Percentiles rank a stretch among this genome's conserved stretches.
Conservation (phyloP, 2,797 vertebrate species). For the Poeciliopsis presidionis region DNA sequence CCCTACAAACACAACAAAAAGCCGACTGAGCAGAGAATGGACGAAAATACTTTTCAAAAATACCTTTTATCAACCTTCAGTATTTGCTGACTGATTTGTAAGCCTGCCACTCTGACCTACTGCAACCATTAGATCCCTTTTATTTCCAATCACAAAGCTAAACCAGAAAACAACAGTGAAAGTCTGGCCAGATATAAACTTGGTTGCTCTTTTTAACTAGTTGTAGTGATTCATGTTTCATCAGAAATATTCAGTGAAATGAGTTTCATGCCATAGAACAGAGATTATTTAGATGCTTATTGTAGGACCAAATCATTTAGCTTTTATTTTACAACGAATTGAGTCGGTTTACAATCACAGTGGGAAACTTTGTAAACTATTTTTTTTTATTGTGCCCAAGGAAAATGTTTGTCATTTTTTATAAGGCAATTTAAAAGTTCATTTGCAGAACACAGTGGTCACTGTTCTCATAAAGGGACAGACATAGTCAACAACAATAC, state of each 20-base stretch:
- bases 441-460: not conserved
- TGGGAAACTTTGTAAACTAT: not conserved
- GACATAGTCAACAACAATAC: not conserved
- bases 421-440: not conserved
- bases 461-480: not conserved
- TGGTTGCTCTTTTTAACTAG: not conserved
- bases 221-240: not conserved
- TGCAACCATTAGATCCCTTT: not conserved
- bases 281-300: not conserved
- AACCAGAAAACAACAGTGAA: not conserved
- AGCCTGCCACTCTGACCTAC: not conserved
- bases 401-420: not conserved
- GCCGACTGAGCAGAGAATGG: not conserved
- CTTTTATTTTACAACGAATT: not conserved
- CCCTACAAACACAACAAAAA: not conserved
- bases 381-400: not conserved
- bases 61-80: not conserved
- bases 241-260: not conserved
- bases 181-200: not conserved
- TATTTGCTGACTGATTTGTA: not conserved
- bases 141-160: not conserved
- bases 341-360: not conserved
- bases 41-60: not conserved
- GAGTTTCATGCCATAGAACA: not conserved
- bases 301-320: not conserved